Percentiles rank a stretch among this genome's conserved stretches.
Conservation (phyloP, 2,888 invertebrate genomes). For the Parochlus steinenii region DNA sequence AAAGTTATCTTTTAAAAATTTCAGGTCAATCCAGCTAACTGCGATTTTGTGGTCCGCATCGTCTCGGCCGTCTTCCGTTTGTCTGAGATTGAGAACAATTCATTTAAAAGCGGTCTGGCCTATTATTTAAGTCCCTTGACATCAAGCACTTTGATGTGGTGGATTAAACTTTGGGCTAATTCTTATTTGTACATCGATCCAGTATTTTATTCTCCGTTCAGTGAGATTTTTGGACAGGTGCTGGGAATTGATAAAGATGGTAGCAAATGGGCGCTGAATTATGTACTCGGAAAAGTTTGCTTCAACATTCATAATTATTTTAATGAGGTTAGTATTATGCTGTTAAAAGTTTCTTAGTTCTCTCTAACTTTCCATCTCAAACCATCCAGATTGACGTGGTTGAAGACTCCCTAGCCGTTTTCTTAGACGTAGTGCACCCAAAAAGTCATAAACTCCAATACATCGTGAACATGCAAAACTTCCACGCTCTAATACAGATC, state of each 20-base stretch:
- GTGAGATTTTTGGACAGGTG: slow-evolving; percentile 16
- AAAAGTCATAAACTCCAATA: slow-evolving; percentile 31
- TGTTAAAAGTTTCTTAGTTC: no score
- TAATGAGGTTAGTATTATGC: no score
- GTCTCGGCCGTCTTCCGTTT: slow-evolving; percentile 44
- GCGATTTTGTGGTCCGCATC: slow-evolving; percentile 33
- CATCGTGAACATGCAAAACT: slow-evolving; percentile 6
- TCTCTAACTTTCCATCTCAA: no score
- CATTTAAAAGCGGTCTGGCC: slow-evolving; percentile 40
- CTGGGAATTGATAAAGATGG: slow-evolving; percentile 18
- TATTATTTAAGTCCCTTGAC: slow-evolving; percentile 52
- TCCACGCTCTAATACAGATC: slow-evolving; percentile 6
- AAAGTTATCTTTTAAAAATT: slow-evolving; percentile 6
- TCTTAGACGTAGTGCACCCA: slow-evolving; percentile 36
- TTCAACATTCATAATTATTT: slow-evolving; percentile 10
- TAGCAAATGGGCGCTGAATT: slow-evolving; percentile 2
- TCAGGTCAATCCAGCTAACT: slow-evolving; percentile 14
- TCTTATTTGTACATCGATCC: slow-evolving; percentile 34
- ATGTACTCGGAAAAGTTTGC: slow-evolving; percentile 4
- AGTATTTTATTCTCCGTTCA: slow-evolving; percentile 4
- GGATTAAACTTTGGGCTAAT: slow-evolving; percentile 44
- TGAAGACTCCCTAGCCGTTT: slow-evolving; percentile 43
- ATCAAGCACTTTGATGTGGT: slow-evolving; percentile 50
- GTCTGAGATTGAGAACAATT: slow-evolving; percentile 46
- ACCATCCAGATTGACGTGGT: slow-evolving; percentile 38